Conservation (phyloP, 1,140 invertebrate genomes). For the Drosophila ananassae region DNA sequence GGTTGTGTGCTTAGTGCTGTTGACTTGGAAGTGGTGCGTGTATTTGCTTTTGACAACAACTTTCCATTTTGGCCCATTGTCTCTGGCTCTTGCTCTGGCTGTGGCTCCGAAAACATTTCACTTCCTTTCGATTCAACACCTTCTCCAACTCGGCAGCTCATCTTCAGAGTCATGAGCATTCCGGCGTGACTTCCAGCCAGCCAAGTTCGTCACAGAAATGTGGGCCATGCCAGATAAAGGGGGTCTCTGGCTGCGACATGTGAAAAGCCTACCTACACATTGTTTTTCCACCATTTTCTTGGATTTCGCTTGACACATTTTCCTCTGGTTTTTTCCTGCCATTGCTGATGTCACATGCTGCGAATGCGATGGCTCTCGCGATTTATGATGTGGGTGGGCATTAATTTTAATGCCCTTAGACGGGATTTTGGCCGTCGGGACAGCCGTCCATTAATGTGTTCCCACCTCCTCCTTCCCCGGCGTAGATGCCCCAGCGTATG, state of each 20-base stretch:
- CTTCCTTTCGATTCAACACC: constrained; percentile 67
- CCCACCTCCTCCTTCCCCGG: constrained; percentile 9
- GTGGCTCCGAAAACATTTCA: constrained; percentile 55
- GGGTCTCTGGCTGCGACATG: constrained; percentile 35
- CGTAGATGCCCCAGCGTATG: constrained; percentile 6
- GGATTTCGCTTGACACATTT: constrained; percentile 59
- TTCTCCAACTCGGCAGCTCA: constrained; percentile 19
- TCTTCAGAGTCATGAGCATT: constrained; percentile 49
- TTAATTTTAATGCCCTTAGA: constrained; percentile 68
- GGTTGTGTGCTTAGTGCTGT: constrained; percentile 24
- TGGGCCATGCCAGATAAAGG: constrained; percentile 32
- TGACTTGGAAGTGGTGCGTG: constrained; percentile 33
- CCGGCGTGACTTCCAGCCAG: constrained; percentile 52
- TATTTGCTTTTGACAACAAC: constrained; percentile 52
- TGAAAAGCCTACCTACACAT: constrained; percentile 48
- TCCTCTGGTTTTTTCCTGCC: constrained; percentile 15
- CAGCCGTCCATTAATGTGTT: constrained; percentile 56
- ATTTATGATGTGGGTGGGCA: constrained; percentile 41
- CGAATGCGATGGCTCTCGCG: neutral
- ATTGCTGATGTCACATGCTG: constrained; percentile 28
- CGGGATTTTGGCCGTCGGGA: constrained; percentile 17
- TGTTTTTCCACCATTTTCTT: constrained; percentile 48
- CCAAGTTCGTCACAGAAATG: constrained; percentile 41
- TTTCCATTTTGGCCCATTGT: constrained; percentile 75
- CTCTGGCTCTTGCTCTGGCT: constrained; percentile 17